A percentile compares a stretch with the other conserved stretches of the same genome.
These are phyloP conservation scores for Amblyornis subalaris DNA, from an alignment of 2,113 vertebrate species.

Conservation along the genomic window DNA sequence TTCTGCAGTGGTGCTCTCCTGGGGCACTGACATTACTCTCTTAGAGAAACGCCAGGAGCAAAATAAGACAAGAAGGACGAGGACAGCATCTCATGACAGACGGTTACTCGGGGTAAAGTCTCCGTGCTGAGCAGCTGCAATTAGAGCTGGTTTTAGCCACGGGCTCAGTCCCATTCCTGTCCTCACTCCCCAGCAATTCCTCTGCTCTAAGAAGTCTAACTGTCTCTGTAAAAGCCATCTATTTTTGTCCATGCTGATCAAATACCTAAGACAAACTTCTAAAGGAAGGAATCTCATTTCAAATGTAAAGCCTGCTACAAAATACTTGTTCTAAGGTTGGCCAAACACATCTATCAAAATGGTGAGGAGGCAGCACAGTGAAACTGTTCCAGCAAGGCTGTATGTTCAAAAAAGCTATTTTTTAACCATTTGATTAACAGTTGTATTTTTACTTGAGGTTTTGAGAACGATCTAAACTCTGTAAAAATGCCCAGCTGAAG, in stretches of 20 bases:
- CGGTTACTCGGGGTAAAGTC: not conserved
- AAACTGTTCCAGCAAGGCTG: not conserved
- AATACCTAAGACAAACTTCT: conserved; percentile 8
- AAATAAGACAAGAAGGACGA: conserved; percentile 44
- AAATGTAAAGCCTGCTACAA: not conserved
- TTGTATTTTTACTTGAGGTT: not conserved
- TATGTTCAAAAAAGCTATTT: not conserved
- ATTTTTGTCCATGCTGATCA: conserved; percentile 14
- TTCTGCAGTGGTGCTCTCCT: not conserved
- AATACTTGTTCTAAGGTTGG: not conserved
- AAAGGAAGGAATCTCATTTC: conserved; percentile 1
- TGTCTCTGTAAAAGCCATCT: not conserved
- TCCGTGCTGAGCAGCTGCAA: not conserved
- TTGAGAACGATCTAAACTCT: not conserved
- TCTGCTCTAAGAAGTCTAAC: not conserved
- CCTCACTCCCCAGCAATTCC: not conserved
- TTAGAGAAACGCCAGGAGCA: not conserved
- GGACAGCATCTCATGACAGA: conserved; percentile 41
- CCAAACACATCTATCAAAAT: not conserved
- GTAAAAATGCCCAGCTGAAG: not conserved
- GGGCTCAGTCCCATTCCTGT: not conserved
- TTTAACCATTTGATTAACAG: not conserved
- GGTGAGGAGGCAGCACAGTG: not conserved
- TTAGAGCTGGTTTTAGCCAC: conserved; percentile 23
- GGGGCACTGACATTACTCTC: conserved; percentile 15